Evolutionary conservation across 2,113 vertebrate species (phyloP).

Genomic region (Chrysemys picta): DNA sequence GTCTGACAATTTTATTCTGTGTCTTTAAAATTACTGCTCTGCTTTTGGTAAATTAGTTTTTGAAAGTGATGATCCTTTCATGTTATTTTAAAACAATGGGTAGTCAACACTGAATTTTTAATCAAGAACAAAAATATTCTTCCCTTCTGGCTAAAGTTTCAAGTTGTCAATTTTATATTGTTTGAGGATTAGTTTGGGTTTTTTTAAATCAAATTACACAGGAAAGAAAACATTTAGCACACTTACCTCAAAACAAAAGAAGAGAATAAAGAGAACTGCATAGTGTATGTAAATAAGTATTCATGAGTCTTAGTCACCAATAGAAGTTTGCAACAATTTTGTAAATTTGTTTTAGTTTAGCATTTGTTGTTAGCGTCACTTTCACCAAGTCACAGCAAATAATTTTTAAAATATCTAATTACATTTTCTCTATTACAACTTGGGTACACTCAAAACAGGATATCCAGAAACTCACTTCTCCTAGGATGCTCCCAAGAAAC

Average conservation of each 20-base stretch:
- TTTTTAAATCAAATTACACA: background rate
- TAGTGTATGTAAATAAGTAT: background rate
- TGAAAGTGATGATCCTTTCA: no score
- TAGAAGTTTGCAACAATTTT: background rate
- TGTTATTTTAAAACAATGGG: background rate
- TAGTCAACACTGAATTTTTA: background rate
- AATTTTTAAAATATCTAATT: background rate
- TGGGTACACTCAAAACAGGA: background rate
- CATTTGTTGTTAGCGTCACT: background rate
- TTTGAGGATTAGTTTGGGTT: background rate
- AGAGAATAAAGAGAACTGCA: background rate
- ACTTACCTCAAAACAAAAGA: background rate
- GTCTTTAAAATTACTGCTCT: background rate
- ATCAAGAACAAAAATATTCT: background rate
- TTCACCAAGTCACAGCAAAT: background rate
- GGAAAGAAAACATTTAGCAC: background rate
- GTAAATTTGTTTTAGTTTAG: background rate
- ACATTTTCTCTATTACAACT: background rate
- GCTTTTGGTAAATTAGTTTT: background rate
- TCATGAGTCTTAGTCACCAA: background rate
- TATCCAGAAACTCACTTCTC: background rate
- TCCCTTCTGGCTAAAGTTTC: background rate
- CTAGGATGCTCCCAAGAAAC: background rate
- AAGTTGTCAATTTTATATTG: background rate
- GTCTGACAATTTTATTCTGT: background rate